Evolutionary conservation across 2,113 vertebrate species (phyloP), one percentile per base, ranked within the genome.

Genomic region (Apeltes quadracus): DNA sequence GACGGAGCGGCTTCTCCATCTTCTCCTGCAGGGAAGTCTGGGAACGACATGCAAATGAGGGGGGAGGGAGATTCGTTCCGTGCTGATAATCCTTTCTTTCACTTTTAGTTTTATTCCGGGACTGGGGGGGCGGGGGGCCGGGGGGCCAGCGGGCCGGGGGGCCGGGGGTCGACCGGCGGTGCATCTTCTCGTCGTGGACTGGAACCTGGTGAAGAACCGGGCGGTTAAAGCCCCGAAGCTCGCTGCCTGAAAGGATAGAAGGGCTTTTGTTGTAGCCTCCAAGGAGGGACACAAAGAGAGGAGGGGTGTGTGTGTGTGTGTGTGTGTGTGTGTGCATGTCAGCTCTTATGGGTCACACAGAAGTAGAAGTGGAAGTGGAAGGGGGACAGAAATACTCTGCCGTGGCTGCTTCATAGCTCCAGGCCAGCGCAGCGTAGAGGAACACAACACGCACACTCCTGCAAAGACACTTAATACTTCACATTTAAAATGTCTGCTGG

Each of bases 191-290:
- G 5, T 34, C 6, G 4, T 34, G 32, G 32, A 34, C 32, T 34
- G 7, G 32, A 34, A 34, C 32, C 32, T 34, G 32, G 32, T 6
- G 32, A 34, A 5, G 32, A 1, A 34, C 32, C 32, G 32, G 32
- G 32, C n/a, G 32, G 32, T 34, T 7, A 34, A 6, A 34, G 32
- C 32, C 32, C 32, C 32, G 7, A 4, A 34, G 32, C 32, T 34
- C 32, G 32, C 32, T 34, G 5, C 73, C 75, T 79, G 78, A 89
- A 88, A 84, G 86, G 84, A 90, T 89, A 34, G 87, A 91, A 88
- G 84, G 76, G 87, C 87, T 88, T 92, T 92, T 90, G 87, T 89
- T 90, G 70, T 76, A 89, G 80, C 83, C 67, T 88, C 70, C 73
- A 73, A 87, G 79, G 82, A 80, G 86, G 76, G 76, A 83, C 80